Evolutionary conservation across 2,888 invertebrate genomes (phyloP).

Genomic region (Amaurobius ferox): DNA sequence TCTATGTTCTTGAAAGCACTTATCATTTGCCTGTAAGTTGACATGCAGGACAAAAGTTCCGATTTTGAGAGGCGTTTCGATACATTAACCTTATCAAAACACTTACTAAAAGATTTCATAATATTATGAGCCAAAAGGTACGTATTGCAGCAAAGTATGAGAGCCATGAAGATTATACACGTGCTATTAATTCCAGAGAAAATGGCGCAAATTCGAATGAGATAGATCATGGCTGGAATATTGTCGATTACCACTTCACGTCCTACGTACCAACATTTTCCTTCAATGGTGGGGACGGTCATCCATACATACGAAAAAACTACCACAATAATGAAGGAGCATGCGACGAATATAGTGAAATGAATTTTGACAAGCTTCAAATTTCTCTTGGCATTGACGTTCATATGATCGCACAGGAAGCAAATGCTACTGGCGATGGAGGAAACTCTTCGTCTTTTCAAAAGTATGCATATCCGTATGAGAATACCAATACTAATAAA

Average conservation of each 20-base stretch:
- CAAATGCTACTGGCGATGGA: neutral
- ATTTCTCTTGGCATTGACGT: neutral
- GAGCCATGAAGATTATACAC: neutral
- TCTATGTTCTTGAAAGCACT: constrained; percentile 13
- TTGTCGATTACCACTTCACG: neutral
- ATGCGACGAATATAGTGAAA: neutral
- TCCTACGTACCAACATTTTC: neutral
- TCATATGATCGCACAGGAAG: neutral
- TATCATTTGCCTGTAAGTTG: constrained; percentile 20
- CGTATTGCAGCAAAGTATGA: constrained; percentile 23
- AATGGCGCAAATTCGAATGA: neutral
- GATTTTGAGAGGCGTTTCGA: neutral
- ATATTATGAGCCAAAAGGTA: constrained; percentile 11
- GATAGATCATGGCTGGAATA: neutral
- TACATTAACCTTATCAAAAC: neutral
- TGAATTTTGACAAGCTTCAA: neutral
- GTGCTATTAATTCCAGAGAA: neutral
- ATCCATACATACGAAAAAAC: neutral
- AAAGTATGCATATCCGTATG: neutral
- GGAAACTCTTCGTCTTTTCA: neutral
- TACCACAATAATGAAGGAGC: neutral
- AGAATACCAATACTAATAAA: constrained; percentile 18
- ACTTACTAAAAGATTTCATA: neutral
- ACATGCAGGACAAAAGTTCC: neutral
- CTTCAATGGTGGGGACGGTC: neutral